Evolutionary conservation across 1,140 invertebrate species (phyloP).

Genomic region (Trichonephila inaurata): DNA sequence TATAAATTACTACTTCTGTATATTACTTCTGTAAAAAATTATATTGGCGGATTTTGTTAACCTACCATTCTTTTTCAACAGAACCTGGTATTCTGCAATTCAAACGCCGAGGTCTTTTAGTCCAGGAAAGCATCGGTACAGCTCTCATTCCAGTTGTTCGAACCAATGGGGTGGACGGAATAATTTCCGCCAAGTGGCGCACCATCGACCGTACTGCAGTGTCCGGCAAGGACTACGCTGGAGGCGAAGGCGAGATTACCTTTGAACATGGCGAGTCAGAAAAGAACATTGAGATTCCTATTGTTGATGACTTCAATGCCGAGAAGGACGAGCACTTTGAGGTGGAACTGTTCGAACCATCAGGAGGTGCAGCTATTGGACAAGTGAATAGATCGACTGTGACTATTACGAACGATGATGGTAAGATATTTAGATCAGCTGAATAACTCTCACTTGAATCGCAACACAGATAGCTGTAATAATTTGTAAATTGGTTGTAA

Average conservation of each 20-base stretch:
- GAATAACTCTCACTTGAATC: too few relatives aligned
- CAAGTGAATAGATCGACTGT: slow-evolving; percentile 84
- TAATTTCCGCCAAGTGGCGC: slow-evolving; percentile 83
- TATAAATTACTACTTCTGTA: too few relatives aligned
- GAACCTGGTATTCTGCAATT: slow-evolving; percentile 85
- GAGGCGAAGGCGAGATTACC: slow-evolving; percentile 82
- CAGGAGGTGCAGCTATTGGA: slow-evolving; percentile 84
- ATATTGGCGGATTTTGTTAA: too few relatives aligned
- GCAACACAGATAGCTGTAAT: too few relatives aligned
- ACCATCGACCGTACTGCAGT: slow-evolving; percentile 85
- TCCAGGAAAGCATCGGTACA: slow-evolving; percentile 84
- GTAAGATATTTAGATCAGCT: slow-evolving; percentile 79
- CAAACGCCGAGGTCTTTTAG: slow-evolving; percentile 84
- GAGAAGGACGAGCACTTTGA: slow-evolving; percentile 87
- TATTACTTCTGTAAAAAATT: too few relatives aligned
- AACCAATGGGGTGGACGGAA: slow-evolving; percentile 84
- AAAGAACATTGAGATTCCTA: slow-evolving; percentile 84
- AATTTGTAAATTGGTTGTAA: too few relatives aligned
- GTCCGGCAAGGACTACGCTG: slow-evolving; percentile 83
- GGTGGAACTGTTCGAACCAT: slow-evolving; percentile 83
- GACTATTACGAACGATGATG: slow-evolving; percentile 87
- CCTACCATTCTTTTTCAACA: slow-evolving; percentile 77
- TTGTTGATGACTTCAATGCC: slow-evolving; percentile 84
- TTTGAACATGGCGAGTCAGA: slow-evolving; percentile 84
- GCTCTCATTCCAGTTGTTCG: slow-evolving; percentile 83